Base-by-base conservation (phyloP, 2,888 invertebrate species). In the Harpalus rubripes region DNA sequence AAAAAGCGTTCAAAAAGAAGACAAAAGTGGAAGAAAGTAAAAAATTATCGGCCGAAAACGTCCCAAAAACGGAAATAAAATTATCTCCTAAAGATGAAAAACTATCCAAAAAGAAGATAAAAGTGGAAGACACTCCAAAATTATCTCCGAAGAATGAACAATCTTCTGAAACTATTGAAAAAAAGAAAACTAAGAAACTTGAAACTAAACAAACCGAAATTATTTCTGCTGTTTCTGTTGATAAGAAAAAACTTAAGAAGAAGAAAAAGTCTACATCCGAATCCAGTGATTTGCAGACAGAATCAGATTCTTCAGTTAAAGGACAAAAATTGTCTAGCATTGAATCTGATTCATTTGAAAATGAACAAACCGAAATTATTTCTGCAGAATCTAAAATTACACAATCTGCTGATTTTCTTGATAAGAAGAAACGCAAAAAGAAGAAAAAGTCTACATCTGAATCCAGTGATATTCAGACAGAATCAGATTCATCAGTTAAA, bases 381-480 rank as follows among this genome's bases (percentile, higher is more conserved):
- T 10, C 10, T 10, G 1, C 10, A 56, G 18, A 59, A 16, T n/a
- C 59, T 12, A 18, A 16, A 59, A 61, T 15, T 18, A n/a, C 8
- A 58, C 32, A 61, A 59, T 0, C 39, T 58, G 59, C 58, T 12
- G 63, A 0, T 16, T 52, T 15, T 12, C 15, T 18, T 1, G 68
- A 68, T 3, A 68, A 68, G 39, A 68, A 68, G 39, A 74, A 74
- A 44, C 72, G 72, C 12, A 81, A 81, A 52, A 81, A 81, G 44
- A 81, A 78, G 12, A 78, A 81, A 52, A 32, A 80, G 16, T 61
- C 59, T 12, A 15, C 16, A 15, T 80, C 61, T 18, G 80, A 63
- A 80, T 58, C 79, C 8, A 56, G 15, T 22, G 58, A 16, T 56
- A 76, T 15, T 52, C 7, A 32, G n/a, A 7, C 58, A 8, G 56